Percentiles rank a stretch among this genome's conserved stretches.
phyloP scores from a whole-genome alignment of 2,797 vertebrate genomes.

The Heterohyrax brucei region DNA sequence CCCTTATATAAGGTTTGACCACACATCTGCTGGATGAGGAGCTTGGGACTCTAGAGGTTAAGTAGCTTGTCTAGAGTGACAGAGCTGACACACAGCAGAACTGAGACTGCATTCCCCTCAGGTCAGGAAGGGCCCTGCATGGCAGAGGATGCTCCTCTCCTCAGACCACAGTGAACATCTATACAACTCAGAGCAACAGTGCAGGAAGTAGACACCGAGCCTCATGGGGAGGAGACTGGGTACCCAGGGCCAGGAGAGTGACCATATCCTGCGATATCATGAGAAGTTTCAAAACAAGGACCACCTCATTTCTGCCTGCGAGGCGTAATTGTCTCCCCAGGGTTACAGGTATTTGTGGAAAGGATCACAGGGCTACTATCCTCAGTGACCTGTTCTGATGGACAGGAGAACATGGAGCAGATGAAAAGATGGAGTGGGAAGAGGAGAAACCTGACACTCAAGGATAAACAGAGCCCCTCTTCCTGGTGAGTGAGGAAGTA shows the following conservation, averaged over 20 bases:
- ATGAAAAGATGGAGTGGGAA: neutral
- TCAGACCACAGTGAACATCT: neutral
- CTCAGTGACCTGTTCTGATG: neutral
- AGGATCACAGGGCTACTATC: accelerated
- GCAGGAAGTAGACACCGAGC: no score
- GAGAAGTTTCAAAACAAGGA: accelerated
- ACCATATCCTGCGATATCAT: accelerated
- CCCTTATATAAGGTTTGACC: neutral
- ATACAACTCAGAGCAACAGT: neutral
- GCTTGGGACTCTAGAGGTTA: neutral
- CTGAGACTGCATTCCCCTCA: accelerated
- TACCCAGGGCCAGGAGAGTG: accelerated
- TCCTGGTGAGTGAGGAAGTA: accelerated
- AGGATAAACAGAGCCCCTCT: no score
- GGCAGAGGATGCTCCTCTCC: accelerated
- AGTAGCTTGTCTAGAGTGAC: accelerated
- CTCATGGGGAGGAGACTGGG: accelerated
- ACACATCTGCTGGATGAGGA: neutral
- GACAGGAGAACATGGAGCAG: neutral
- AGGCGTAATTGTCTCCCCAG: accelerated
- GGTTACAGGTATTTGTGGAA: accelerated
- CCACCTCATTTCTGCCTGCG: accelerated
- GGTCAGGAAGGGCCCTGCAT: accelerated
- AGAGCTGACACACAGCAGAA: neutral
- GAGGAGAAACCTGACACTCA: neutral